Conservation (phyloP, 2,797 vertebrate genomes). For the Arctocebus calabarensis region DNA sequence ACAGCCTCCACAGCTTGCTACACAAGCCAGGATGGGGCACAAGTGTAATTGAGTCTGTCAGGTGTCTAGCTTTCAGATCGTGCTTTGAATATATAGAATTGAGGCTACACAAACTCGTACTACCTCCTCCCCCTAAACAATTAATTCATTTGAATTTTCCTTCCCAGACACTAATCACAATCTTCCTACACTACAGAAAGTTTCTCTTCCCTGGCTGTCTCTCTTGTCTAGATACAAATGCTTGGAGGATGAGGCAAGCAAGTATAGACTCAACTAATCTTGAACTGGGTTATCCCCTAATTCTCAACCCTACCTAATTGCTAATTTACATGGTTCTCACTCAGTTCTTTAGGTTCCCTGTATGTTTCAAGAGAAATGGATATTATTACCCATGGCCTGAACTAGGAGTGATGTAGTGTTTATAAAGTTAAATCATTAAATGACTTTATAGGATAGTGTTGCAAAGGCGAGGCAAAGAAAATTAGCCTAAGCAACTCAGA, state of each 20-base stretch:
- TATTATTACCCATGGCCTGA: not conserved
- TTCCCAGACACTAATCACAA: not conserved
- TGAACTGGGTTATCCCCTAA: not conserved
- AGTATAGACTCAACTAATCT: not conserved
- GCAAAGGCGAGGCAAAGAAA: conserved; percentile 1
- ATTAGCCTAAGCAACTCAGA: not conserved
- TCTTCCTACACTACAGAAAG: not conserved
- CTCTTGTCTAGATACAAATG: not conserved
- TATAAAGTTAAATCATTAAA: conserved; percentile 58
- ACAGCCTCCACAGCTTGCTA: not conserved
- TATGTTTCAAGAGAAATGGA: not conserved
- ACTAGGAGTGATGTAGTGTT: not conserved
- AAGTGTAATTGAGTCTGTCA: not conserved
- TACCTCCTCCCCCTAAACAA: not conserved
- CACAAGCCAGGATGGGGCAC: not conserved
- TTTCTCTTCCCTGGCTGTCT: not conserved
- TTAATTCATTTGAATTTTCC: conserved; percentile 17
- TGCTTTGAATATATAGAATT: not conserved
- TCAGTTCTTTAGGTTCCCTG: not conserved
- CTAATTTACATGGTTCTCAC: not conserved
- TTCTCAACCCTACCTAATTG: not conserved
- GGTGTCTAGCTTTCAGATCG: not conserved
- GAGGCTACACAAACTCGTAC: not conserved
- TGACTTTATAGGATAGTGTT: not conserved
- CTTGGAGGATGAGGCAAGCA: not conserved